Evolutionary conservation across 1,140 invertebrate species (phyloP), one percentile per base, ranked within the genome.

Genomic region (Pachyrhynchus sulphureomaculatus): DNA sequence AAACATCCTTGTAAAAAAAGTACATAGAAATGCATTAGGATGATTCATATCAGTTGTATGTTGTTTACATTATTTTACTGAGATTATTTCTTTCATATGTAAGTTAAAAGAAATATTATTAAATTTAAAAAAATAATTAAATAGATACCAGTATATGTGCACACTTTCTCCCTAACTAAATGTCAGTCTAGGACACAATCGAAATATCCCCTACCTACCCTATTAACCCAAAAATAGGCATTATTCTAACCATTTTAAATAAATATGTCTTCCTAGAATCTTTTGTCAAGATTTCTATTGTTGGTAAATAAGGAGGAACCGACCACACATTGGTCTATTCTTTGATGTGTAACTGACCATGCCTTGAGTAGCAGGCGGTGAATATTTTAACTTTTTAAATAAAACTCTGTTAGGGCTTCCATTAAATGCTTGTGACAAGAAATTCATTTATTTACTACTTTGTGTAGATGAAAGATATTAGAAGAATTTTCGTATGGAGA

Each of bases 291-390:
- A 42, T 32, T 42, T 49, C 56, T 51, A 59, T 59, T 59, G 56
- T 59, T 49, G 18, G 47, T 51, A 59, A 51, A 59, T 51, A 59
- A 47, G 47, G 45, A 51, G 47, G 55, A 32, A n/a, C 26, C 56
- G 56, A 51, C 56, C 56, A 59, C 56, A 59, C 56, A 59, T 59
- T 47, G 34, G 56, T 29, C 55, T 41, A 57, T 57, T 59, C 36
- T 42, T 42, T 49, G 17, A 8, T 48, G 56, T 26, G 56, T 36
- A 59, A 59, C 56, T 59, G 56, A 42, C 56, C 56, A 42, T 59
- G 47, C 51, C 56, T 37, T 13, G 20, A 17, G 9, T 23, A 15
- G 48, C 48, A 34, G 34, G 9, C 33, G 44, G 15, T 24, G 12
- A 29, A 15, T 41, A 48, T 57, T 48, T 37, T 20, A n/a, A 17